These are phyloP conservation scores for Empidonax traillii DNA, from an alignment of 2,113 vertebrate species.

Conservation along the genomic window DNA sequence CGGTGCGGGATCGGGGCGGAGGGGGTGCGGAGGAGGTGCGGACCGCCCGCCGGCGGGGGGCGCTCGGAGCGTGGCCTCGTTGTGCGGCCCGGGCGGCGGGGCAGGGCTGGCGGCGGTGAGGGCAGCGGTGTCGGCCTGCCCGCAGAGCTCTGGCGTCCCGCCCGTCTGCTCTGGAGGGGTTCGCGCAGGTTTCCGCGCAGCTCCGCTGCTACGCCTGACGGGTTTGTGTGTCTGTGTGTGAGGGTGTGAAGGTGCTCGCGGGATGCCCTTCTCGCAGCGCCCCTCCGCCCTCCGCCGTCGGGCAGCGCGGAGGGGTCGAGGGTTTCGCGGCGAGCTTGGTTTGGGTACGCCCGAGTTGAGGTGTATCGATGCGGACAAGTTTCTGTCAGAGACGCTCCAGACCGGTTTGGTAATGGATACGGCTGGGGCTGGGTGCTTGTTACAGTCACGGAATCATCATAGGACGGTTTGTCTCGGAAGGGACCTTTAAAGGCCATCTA, in stretches of 20 bases:
- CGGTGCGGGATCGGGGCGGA: too few species aligned
- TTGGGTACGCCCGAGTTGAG: slow-evolving; percentile 32
- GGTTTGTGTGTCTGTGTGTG: too few species aligned
- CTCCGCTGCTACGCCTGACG: too few species aligned
- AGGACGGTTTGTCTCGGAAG: not conserved
- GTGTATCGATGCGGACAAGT: slow-evolving; percentile 29
- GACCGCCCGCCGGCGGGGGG: not conserved
- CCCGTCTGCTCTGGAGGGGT: too few species aligned
- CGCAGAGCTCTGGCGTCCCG: too few species aligned
- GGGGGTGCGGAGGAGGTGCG: too few species aligned
- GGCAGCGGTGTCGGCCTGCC: too few species aligned
- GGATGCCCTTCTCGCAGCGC: not conserved
- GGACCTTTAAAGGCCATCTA: not conserved
- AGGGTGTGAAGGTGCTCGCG: not conserved
- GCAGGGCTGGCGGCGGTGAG: not conserved
- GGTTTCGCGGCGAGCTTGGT: slow-evolving; percentile 6
- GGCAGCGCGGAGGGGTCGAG: slow-evolving; percentile 12
- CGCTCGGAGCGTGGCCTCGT: not conserved
- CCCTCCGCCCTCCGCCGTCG: not conserved
- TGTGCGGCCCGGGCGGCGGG: not conserved
- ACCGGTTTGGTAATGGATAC: not conserved
- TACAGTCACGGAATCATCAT: not conserved
- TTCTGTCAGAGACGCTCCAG: slow-evolving; percentile 28
- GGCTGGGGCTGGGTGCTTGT: not conserved
- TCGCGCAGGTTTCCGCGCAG: too few species aligned